Evolutionary conservation across 2,888 invertebrate genomes (phyloP), one percentile per base, ranked within the genome.

Genomic region (Melitaea athalia): DNA sequence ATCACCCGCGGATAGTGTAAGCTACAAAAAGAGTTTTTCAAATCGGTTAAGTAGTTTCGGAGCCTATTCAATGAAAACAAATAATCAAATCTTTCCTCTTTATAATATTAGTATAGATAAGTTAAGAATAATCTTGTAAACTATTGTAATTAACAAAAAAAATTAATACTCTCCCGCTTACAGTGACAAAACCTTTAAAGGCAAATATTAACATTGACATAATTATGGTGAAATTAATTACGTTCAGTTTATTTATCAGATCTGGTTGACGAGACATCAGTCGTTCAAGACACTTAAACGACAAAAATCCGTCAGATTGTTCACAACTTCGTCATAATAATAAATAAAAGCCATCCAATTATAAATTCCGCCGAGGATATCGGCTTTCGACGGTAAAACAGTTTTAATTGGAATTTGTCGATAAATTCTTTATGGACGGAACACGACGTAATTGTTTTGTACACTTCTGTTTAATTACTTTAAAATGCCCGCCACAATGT

Each of bases 321-420:
- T 61, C 49, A 60, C 64, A 60, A 70, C 68, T 71, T 72, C 66
- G 72, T 64, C 68, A 63, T 69, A 68, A 70, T 72, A 71, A 74
- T 73, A 73, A 74, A 71, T 68, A 74, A 67, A 72, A 71, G 66
- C 67, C 69, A 73, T 74, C 71, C 72, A 74, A 74, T 74, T 73
- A 74, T 73, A 72, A 63, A 72, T 62, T 66, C 64, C 63, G 66
- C 66, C 61, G 64, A 67, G 70, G 61, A 68, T 63, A 68, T 67
- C 68, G 69, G 66, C 66, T 64, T 69, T 74, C 64, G 68, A 72
- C 65, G 64, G 66, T 67, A 65, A 74, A 73, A 73, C 72, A 70
- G 64, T 71, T 73, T 71, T 74, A 72, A 74, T 74, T 74, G 74
- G 73, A 70, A 38, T 38, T 72, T 70, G 70, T 59, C 67, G 67